These are phyloP conservation scores for Vulpes vulpes DNA, from an alignment of 2,113 vertebrate genomes.

Conservation along the genomic window DNA sequence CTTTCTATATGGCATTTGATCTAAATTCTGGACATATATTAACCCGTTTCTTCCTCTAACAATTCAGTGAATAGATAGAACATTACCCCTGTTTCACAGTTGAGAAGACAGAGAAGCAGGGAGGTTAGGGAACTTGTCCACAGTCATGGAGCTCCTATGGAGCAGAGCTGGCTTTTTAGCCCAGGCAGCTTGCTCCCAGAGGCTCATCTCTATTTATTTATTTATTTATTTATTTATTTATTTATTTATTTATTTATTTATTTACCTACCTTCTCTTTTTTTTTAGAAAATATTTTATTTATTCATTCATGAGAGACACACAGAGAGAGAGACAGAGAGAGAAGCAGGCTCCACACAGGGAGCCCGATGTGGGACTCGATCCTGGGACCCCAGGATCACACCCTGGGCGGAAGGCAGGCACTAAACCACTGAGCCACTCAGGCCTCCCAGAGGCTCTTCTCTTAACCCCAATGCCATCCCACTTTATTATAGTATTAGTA, in stretches of 20 bases:
- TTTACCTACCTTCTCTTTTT: no score
- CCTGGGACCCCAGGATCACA: no score
- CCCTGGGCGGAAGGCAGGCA: no score
- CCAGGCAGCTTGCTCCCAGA: background rate
- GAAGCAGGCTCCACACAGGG: no score
- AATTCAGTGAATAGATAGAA: background rate
- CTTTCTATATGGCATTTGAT: background rate
- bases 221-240: no score
- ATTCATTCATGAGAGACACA: no score
- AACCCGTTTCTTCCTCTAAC: background rate
- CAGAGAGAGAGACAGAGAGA: no score
- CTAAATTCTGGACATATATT: background rate
- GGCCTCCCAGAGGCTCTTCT: background rate
- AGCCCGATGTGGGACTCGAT: no score
- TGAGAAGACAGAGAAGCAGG: background rate
- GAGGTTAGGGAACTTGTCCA: background rate
- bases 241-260: no score
- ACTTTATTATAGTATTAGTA: background rate
- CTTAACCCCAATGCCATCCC: background rate
- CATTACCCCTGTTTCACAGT: background rate
- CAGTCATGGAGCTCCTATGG: background rate
- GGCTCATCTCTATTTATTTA: background rate
- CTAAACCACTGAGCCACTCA: no score
- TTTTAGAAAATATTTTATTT: no score
- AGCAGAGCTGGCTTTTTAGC: background rate